Base-by-base conservation (phyloP, 2,888 invertebrate genomes). In the Odontocolon sp. region DNA sequence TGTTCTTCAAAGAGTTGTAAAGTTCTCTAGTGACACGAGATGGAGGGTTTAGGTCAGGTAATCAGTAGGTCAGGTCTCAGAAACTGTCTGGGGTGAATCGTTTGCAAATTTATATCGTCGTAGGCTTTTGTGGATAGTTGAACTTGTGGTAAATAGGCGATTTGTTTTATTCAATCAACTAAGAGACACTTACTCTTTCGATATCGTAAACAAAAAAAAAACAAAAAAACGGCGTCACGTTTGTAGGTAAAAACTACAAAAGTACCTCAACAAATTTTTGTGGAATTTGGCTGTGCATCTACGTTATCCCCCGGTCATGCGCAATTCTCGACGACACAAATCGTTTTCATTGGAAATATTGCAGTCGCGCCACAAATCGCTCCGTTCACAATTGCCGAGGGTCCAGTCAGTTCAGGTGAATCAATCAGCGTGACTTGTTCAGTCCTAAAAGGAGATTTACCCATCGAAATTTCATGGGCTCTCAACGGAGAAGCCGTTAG, bases 381-480 rank as follows among this genome's bases (percentile, higher is more conserved):
- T 84, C 94, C 94, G 42, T 95, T 95, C 88, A 92, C 92, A 85
- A 94, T 96, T 84, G 94, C 95, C 79, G 95, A 95, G 61, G 95
- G 95, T 82, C 93, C 95, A 77, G 94, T 95, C 45, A 95, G 96
- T 86, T 94, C 95, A 81, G 96, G 96, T 28, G 96, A 96, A 78
- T 94, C 94, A 72, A 94, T 95, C 70, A 95, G 95, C 78, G 93
- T 95, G 1, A 93, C 93, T 68, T 96, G 96, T 88, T 93, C 94
- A 14, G 94, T 95, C 33, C 92, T 93, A 80, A 94, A 95, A 89
- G 96, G 96, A 23, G 96, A 97, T 88, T 89, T 94, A 78, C 96
- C 96, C 0, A 92, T 97, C 63, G 93, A 93, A 67, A 89, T 89
- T 40, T 71, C 81, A 6, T 90, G 89, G 91, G 90, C 87, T 0